Base-by-base conservation (phyloP, 2,113 vertebrate species). In the Podocnemis expansa region DNA sequence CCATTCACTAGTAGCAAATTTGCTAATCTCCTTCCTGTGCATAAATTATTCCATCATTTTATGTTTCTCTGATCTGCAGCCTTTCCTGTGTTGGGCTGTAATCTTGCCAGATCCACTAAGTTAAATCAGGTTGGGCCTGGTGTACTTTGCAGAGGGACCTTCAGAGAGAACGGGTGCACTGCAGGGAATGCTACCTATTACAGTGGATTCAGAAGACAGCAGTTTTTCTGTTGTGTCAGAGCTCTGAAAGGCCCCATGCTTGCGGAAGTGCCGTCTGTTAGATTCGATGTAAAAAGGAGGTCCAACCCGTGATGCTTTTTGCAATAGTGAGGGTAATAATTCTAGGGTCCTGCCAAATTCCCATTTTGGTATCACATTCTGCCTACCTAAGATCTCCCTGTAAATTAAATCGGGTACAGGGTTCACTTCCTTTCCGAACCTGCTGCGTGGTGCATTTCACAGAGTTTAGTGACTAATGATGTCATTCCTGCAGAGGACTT, bases 1-100 rank as follows among this genome's bases (percentile, higher is more conserved):
- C 85, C 89, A n/a, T 93, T 92, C 87, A 82, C 80, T 91, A 73
- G 87, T 88, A 88, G 49, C 90, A 94, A 94, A 93, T 5, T 88
- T 95, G 95, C 80, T 94, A 93, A 96, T 95, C 96, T 96, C 88
- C 91, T 96, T 93, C 88, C 82, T 86, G 94, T 80, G 92, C 97
- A 92, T 96, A 84, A 97, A 96, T 94, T 45, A 85, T 88, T 41
- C 80, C 11, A 67, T 58, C 94, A 94, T 80, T 97, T 3, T 97
- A 88, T 75, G 88, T 98, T 97, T 97, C 97, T 94, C 80, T 80
- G 89, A 87, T 94, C 88, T 27, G 84, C 47, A 94, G 86, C 84
- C 84, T 88, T 87, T 70, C 81, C 75, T n/a, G 82, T 94, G 88
- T 80, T 85, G 60, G 80, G 85, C 92, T n/a, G 49, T 51, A 78